A percentile compares a stretch with the other conserved stretches of the same genome.
These are phyloP conservation scores for Drepana arcuata DNA, from an alignment of 1,140 invertebrate genomes.

Conservation along the genomic window DNA sequence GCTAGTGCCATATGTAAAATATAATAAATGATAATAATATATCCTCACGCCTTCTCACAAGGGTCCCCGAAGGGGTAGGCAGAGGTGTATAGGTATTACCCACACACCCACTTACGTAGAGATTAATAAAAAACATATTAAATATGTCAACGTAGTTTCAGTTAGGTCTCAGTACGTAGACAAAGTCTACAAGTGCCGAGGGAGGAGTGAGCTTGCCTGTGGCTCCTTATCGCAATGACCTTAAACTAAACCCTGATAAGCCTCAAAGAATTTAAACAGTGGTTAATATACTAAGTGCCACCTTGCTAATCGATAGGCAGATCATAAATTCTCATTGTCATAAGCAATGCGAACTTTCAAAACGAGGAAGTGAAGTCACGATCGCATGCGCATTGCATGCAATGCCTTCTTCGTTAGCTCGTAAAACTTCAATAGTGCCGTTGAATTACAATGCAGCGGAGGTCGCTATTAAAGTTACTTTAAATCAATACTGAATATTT, in stretches of 20 bases:
- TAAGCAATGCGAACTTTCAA: conserved; percentile 23
- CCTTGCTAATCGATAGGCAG: conserved; percentile 7
- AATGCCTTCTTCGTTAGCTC: conserved; percentile 57
- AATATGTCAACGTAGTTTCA: neutral
- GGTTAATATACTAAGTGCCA: no score
- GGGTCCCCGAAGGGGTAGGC: no score
- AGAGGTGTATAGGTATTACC: no score
- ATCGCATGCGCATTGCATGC: conserved; percentile 36
- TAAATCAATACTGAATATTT: no score
- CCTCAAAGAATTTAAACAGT: no score
- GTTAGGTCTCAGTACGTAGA: neutral
- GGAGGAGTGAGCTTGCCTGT: no score
- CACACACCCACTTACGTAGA: neutral
- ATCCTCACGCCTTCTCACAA: no score
- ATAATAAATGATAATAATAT: no score
- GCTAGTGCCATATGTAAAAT: no score
- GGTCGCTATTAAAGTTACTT: conserved; percentile 39
- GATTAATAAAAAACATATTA: neutral
- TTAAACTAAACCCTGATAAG: no score
- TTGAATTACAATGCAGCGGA: conserved; percentile 50
- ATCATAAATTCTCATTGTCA: conserved; percentile 38
- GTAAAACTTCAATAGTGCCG: conserved; percentile 65
- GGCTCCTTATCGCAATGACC: no score
- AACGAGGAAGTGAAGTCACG: conserved; percentile 59
- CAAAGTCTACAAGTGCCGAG: neutral